phyloP scores from a whole-genome alignment of 2,797 vertebrate genomes.

The Echeneis naucrates region DNA sequence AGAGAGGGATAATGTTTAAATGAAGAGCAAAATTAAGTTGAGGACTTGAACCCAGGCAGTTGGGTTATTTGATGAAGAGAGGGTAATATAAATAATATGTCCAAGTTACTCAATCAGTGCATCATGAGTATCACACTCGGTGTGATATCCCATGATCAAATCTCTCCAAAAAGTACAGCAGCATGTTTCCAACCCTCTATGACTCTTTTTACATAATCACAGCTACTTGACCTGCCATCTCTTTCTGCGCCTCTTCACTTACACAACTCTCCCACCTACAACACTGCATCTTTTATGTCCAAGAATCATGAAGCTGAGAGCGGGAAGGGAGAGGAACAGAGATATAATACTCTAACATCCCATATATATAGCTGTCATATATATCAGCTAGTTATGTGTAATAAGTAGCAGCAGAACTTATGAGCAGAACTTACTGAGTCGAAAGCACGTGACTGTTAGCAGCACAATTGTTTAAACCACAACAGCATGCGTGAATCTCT shows the following conservation, averaged over 20 bases:
- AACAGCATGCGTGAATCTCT: slow-evolving; percentile 25
- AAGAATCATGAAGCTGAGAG: slow-evolving; percentile 61
- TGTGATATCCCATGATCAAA: slow-evolving; percentile 54
- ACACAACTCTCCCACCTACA: slow-evolving; percentile 81
- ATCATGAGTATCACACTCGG: slow-evolving; percentile 33
- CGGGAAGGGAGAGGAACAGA: slow-evolving; percentile 36
- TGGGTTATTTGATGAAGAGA: not conserved
- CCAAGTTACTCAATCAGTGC: slow-evolving; percentile 43
- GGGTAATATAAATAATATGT: slow-evolving; percentile 10
- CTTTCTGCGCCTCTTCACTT: slow-evolving; percentile 77
- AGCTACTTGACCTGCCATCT: slow-evolving; percentile 73
- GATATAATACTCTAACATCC: slow-evolving; percentile 36
- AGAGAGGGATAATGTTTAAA: slow-evolving; percentile 22
- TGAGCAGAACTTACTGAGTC: slow-evolving; percentile 65
- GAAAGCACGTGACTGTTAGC: slow-evolving; percentile 45
- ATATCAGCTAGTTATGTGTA: slow-evolving; percentile 65
- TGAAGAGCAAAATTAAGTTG: slow-evolving; percentile 15
- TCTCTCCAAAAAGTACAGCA: slow-evolving; percentile 56
- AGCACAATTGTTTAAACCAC: slow-evolving; percentile 17
- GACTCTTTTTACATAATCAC: slow-evolving; percentile 79
- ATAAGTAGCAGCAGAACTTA: slow-evolving; percentile 44
- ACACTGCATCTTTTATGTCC: slow-evolving; percentile 73
- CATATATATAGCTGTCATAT: slow-evolving; percentile 57
- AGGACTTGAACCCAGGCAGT: slow-evolving; percentile 11
- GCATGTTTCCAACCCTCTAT: slow-evolving; percentile 61